Percentiles rank a stretch among this genome's conserved stretches.
These are phyloP conservation scores for Anhinga anhinga DNA, from an alignment of 2,113 vertebrate species.

Conservation along the genomic window DNA sequence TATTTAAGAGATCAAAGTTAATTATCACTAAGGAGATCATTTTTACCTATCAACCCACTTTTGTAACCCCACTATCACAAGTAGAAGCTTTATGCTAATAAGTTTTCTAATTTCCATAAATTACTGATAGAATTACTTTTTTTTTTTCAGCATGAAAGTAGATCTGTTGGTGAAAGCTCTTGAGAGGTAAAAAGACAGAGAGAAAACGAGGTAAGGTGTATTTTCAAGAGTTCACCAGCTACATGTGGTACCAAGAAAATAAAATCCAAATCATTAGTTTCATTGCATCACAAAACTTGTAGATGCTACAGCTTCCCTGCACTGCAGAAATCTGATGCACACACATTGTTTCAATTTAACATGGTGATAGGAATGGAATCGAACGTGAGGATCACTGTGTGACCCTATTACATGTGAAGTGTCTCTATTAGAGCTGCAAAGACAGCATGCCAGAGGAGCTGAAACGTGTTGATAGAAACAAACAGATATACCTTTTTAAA, in stretches of 20 bases:
- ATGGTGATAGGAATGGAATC: constrained; percentile 37
- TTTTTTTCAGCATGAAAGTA: constrained; percentile 41
- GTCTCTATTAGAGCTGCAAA: constrained; percentile 58
- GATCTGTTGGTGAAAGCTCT: constrained; percentile 66
- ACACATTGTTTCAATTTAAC: constrained; percentile 57
- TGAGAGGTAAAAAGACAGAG: constrained; percentile 35
- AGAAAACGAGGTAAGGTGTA: constrained; percentile 31
- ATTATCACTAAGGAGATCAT: constrained; percentile 74
- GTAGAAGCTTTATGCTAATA: constrained; percentile 73
- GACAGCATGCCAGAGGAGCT: constrained; percentile 66
- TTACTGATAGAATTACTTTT: constrained; percentile 62
- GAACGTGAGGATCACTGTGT: constrained; percentile 58
- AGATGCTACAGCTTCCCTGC: not conserved
- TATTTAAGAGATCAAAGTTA: constrained; percentile 75
- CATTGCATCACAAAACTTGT: constrained; percentile 8
- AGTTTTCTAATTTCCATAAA: constrained; percentile 73
- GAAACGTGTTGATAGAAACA: constrained; percentile 56
- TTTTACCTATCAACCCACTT: constrained; percentile 74
- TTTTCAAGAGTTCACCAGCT: constrained; percentile 29
- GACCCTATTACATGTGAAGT: constrained; percentile 63
- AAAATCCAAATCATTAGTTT: constrained; percentile 28
- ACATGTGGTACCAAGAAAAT: constrained; percentile 26
- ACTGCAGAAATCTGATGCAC: constrained; percentile 36
- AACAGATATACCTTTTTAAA: constrained; percentile 54
- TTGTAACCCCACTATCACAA: constrained; percentile 70